Percentiles rank a stretch among this genome's conserved stretches.
Evolutionary conservation across 64 coral and sea anemone species (phyloP).

Genomic region (Porites australiensis): DNA sequence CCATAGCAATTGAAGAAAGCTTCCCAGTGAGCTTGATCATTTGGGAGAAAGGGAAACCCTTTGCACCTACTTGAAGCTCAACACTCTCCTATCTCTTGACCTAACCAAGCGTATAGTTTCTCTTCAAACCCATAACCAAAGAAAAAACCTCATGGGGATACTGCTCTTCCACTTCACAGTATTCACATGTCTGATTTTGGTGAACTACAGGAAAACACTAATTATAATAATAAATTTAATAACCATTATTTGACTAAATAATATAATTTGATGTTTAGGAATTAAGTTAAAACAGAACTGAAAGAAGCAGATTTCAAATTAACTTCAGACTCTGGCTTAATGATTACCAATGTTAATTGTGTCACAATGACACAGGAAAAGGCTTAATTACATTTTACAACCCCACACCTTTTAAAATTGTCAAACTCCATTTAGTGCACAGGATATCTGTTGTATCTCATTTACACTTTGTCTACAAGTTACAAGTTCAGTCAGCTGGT

Average conservation of each 20-base stretch:
- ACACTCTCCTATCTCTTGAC: neutral
- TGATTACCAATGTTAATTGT: neutral
- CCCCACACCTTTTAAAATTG: neutral
- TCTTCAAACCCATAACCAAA: constrained; percentile 5
- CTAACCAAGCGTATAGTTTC: neutral
- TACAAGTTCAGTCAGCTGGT: constrained; percentile 28
- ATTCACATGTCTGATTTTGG: neutral
- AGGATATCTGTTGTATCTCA: constrained; percentile 1
- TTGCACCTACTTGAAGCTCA: neutral
- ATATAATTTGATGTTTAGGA: neutral
- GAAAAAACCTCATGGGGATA: neutral
- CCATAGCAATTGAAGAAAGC: neutral
- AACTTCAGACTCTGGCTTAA: neutral
- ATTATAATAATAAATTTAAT: neutral
- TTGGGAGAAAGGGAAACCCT: neutral
- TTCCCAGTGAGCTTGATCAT: neutral
- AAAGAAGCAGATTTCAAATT: neutral
- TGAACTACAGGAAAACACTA: neutral
- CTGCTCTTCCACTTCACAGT: neutral
- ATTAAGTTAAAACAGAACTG: neutral
- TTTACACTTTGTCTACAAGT: constrained; percentile 2
- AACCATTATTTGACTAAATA: neutral
- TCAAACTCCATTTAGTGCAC: constrained; percentile 1
- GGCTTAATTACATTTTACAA: neutral
- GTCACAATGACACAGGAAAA: neutral